phyloP scores from a whole-genome alignment of 2,797 vertebrate genomes.

The Vultur gryphus region DNA sequence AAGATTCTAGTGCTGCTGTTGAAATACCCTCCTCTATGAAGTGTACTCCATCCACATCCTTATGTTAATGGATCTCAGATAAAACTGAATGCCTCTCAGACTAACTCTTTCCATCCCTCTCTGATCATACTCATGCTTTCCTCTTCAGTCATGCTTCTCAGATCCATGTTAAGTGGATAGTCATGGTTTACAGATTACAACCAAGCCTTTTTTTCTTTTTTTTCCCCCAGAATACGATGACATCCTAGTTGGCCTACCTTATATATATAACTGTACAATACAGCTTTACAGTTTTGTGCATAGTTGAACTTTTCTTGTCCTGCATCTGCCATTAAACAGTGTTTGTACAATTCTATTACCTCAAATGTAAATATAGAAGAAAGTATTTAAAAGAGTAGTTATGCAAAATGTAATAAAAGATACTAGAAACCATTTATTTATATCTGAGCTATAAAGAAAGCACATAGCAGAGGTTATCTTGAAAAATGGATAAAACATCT shows the following conservation, averaged over 20 bases:
- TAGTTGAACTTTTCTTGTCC: background rate
- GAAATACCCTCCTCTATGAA: background rate
- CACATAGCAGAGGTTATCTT: background rate
- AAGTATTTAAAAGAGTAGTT: background rate
- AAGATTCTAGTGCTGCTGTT: background rate
- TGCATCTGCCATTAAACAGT: background rate
- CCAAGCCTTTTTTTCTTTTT: background rate
- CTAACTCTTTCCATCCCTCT: background rate
- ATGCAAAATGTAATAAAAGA: background rate
- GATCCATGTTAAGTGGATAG: background rate
- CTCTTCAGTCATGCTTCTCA: background rate
- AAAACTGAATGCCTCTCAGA: conserved; percentile 2
- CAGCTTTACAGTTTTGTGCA: background rate
- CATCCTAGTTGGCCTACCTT: background rate
- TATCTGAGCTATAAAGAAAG: background rate
- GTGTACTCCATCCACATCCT: background rate
- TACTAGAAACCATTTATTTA: background rate
- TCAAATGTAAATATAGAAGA: background rate
- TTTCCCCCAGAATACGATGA: rapidly evolving
- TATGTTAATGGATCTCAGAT: conserved; percentile 23
- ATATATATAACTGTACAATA: background rate
- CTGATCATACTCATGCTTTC: background rate
- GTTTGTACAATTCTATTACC: background rate
- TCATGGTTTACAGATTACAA: background rate
- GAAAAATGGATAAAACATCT: background rate